phyloP scores from a whole-genome alignment of 1,140 invertebrate species.

The Gonioctena quinquepunctata region DNA sequence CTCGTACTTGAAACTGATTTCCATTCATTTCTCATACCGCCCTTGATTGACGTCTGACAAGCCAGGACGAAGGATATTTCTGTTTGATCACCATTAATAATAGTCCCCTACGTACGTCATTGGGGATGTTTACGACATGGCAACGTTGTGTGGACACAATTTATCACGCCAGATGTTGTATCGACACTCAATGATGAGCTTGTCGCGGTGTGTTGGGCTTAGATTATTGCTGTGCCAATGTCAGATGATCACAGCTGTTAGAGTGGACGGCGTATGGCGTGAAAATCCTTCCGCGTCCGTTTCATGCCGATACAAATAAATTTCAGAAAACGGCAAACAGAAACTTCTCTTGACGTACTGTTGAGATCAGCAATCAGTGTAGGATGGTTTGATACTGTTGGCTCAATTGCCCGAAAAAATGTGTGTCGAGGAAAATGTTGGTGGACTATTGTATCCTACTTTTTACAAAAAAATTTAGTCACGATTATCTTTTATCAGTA shows the following conservation, averaged over 20 bases:
- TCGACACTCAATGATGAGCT: conserved; percentile 33
- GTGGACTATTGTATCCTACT: too few species aligned
- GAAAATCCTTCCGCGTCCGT: not conserved
- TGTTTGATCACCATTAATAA: conserved; percentile 12
- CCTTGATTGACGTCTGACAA: not conserved
- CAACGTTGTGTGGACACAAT: conserved; percentile 26
- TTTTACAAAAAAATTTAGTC: too few species aligned
- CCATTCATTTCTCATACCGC: not conserved
- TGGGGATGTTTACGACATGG: not conserved
- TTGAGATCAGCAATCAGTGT: too few species aligned
- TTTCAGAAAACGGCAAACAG: too few species aligned
- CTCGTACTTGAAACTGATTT: too few species aligned
- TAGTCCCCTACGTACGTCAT: not conserved
- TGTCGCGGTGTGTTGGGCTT: conserved; percentile 10
- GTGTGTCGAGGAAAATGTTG: too few species aligned
- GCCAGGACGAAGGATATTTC: not conserved
- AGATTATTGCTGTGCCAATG: conserved; percentile 4
- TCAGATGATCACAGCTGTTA: conserved; percentile 11
- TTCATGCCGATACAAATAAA: not conserved
- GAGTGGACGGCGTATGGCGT: not conserved
- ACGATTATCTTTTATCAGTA: too few species aligned
- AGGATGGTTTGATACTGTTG: too few species aligned
- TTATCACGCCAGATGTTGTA: conserved; percentile 32
- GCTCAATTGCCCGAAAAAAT: too few species aligned
- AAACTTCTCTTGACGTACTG: too few species aligned